Evolutionary conservation across 2,888 invertebrate genomes (phyloP), one percentile per base, ranked within the genome.

Genomic region (Rosalia funebris): DNA sequence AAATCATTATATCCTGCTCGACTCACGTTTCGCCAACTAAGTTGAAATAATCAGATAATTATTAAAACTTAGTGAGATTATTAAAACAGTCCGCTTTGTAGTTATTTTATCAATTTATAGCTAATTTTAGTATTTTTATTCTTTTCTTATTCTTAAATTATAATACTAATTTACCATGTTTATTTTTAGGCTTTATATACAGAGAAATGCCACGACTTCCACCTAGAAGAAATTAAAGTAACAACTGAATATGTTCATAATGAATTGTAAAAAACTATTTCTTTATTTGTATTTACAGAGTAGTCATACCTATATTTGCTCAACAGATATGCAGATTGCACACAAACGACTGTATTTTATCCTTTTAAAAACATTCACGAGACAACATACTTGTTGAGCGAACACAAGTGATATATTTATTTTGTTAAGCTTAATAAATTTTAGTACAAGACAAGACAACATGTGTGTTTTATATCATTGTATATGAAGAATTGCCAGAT

Each of bases 221-320:
- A 93, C 78, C 88, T 91, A 75, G 92, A 92, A 77, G 93, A 93
- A 80, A 80, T 89, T 41, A 89, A 88, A 84, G 92, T 91, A 19
- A 93, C 92, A 56, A 92, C 92, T 44, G 93, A 93, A 82, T 90
- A 90, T 62, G 86, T 89, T 73, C 93, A 93, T 81, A 92, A 86
- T 77, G 93, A 93, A 83, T 85, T 93, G 80, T 93, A 88, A 66
- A 60, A 54, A 58, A 37, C 36, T 7, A 20, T 25, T 34, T 41
- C 25, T 19, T 39, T 14, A 12, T 36, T 34, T 7, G 11, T 48
- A 39, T 39, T 37, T 0, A 9, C 42, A 32, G 17, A 7, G 31
- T n/a, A 34, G 2, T 34, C 5, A 34, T 7, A 7, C n/a, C n/a
- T n/a, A 53, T 20, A 39, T 62, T 57, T 62, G 62, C 62, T 62